phyloP scores from a whole-genome alignment of 2,797 vertebrate genomes.

The Pelobates cultripes region DNA sequence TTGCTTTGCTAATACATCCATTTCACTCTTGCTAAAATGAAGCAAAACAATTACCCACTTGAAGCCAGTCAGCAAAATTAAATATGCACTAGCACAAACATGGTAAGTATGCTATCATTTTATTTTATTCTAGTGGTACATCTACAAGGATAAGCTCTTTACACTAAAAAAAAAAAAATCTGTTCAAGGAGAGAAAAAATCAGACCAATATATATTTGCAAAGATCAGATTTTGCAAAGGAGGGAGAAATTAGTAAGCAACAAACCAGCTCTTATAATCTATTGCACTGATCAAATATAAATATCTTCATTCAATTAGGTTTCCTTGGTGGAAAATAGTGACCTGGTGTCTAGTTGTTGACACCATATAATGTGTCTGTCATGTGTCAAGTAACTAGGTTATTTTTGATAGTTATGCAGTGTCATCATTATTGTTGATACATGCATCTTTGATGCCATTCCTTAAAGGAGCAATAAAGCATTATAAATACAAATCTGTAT shows the following conservation, averaged over 20 bases:
- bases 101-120: slow-evolving; percentile 35
- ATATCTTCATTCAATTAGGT: too few species aligned
- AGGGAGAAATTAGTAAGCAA: slow-evolving; percentile 17
- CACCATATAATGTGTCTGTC: too few species aligned
- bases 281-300: too few species aligned
- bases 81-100: slow-evolving; percentile 45
- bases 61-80: slow-evolving; percentile 56
- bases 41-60: slow-evolving; percentile 48
- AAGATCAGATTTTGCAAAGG: slow-evolving; percentile 2
- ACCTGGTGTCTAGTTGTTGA: too few species aligned
- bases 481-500: too few species aligned
- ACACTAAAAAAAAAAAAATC: not conserved
- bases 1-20: slow-evolving; percentile 52
- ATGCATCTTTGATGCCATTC: too few species aligned
- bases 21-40: slow-evolving; percentile 54
- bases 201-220: not conserved
- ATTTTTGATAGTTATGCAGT: too few species aligned
- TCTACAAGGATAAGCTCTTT: slow-evolving; percentile 9
- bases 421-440: too few species aligned
- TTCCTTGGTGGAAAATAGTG: too few species aligned
- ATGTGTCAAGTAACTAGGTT: too few species aligned
- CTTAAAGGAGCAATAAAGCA: too few species aligned
- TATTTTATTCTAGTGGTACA: slow-evolving; percentile 16
- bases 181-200: not conserved
- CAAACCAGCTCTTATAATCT: too few species aligned